phyloP scores from a whole-genome alignment of 2,888 invertebrate genomes.

The Pristionchus maxplancki region DNA sequence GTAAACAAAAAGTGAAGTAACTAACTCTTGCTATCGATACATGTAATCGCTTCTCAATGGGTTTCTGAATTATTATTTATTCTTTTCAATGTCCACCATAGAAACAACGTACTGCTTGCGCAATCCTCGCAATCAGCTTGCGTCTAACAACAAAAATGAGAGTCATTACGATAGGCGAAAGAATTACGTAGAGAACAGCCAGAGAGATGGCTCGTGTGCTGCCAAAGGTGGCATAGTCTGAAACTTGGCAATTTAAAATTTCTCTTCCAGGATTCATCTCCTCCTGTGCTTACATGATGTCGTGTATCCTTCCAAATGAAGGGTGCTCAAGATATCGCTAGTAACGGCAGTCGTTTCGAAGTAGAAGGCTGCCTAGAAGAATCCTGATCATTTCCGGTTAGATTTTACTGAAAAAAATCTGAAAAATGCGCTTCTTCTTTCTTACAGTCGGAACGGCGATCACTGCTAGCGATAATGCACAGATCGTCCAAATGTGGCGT shows the following conservation, averaged over 20 bases:
- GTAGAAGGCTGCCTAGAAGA: not conserved
- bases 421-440: too few species aligned
- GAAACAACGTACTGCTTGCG: not conserved
- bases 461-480: not conserved
- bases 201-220: not conserved
- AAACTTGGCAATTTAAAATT: too few species aligned
- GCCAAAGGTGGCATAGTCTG: not conserved
- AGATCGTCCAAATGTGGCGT: not conserved
- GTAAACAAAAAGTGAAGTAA: not conserved
- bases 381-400: too few species aligned
- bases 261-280: too few species aligned
- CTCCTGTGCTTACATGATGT: not conserved
- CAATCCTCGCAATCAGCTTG: not conserved
- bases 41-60: not conserved
- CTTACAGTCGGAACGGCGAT: not conserved
- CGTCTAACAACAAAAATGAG: not conserved
- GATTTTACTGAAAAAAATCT: too few species aligned
- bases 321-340: not conserved
- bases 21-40: not conserved
- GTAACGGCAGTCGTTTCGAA: not conserved
- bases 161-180: not conserved
- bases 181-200: not conserved
- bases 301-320: not conserved
- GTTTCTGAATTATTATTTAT: not conserved
- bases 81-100: too few species aligned